Percentiles rank a stretch among this genome's conserved stretches.
Evolutionary conservation across 2,113 vertebrate genomes (phyloP).

Genomic region (Ardeotis arabs): DNA sequence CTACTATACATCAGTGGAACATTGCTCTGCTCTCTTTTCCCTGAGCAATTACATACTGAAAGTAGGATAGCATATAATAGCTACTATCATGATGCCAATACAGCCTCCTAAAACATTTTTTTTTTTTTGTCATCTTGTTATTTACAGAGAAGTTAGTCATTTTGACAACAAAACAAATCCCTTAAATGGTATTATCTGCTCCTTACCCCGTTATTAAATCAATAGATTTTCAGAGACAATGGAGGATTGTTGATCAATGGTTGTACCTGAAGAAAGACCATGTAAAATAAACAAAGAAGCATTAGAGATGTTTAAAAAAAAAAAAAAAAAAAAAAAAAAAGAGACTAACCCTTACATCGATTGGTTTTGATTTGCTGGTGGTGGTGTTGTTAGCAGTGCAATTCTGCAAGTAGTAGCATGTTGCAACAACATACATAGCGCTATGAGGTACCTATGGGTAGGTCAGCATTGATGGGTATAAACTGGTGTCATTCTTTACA

Average conservation of each 20-base stretch:
- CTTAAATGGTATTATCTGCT: conserved; percentile 43
- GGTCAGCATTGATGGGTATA: background rate
- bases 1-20: background rate
- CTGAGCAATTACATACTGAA: conserved; percentile 50
- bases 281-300: background rate
- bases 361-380: background rate
- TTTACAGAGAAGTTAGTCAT: background rate
- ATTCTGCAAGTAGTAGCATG: background rate
- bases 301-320: background rate
- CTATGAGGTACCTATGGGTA: background rate
- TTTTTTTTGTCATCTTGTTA: conserved; percentile 29
- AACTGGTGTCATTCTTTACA: background rate
- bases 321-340: background rate
- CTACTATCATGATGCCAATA: conserved; percentile 46
- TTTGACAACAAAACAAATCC: conserved; percentile 6
- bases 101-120: background rate
- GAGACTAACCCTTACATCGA: background rate
- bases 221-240: background rate
- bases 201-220: background rate
- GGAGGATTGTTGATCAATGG: background rate
- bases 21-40: conserved; percentile 9
- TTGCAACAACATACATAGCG: background rate
- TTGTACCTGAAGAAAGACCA: background rate
- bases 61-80: conserved; percentile 41
- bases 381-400: background rate